Percentiles rank a stretch among this genome's conserved stretches.
These are phyloP conservation scores for Phrynocephalus vlangalii DNA, from an alignment of 2,797 vertebrate genomes.

Conservation along the genomic window DNA sequence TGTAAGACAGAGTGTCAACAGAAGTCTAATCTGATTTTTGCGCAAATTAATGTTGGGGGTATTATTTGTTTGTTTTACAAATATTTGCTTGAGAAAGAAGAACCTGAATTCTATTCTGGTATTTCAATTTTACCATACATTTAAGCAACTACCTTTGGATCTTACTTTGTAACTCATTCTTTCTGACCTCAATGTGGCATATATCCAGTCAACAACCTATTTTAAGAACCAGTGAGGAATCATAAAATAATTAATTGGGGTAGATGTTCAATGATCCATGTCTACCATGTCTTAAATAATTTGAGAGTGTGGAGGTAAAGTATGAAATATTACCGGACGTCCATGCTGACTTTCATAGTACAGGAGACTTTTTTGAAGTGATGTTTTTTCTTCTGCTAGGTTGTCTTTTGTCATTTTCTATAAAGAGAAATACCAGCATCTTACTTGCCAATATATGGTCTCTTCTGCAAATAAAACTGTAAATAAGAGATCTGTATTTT, in stretches of 20 bases:
- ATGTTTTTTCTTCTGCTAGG: slow-evolving; percentile 92
- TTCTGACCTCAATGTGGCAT: not conserved
- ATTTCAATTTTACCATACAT: not conserved
- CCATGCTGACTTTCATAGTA: slow-evolving; percentile 96
- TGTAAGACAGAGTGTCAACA: not conserved
- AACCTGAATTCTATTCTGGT: not conserved
- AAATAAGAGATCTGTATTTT: not conserved
- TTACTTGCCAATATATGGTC: not conserved
- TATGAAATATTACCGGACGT: slow-evolving; percentile 83
- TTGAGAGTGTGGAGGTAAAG: not conserved
- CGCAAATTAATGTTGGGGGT: not conserved
- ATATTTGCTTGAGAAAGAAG: not conserved
- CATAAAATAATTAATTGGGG: not conserved
- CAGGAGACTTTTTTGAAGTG: slow-evolving; percentile 95
- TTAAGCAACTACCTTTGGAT: not conserved
- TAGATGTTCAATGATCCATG: not conserved
- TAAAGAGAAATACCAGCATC: slow-evolving; percentile 21
- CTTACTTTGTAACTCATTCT: not conserved
- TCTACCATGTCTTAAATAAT: not conserved
- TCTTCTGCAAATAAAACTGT: not conserved
- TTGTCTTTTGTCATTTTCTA: slow-evolving; percentile 99
- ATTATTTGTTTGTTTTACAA: not conserved
- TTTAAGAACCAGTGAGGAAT: not conserved
- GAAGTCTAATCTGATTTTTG: not conserved
- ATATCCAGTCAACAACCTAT: not conserved